Evolutionary conservation across 2,113 vertebrate species (phyloP).

Genomic region (Nothobranchius furzeri): DNA sequence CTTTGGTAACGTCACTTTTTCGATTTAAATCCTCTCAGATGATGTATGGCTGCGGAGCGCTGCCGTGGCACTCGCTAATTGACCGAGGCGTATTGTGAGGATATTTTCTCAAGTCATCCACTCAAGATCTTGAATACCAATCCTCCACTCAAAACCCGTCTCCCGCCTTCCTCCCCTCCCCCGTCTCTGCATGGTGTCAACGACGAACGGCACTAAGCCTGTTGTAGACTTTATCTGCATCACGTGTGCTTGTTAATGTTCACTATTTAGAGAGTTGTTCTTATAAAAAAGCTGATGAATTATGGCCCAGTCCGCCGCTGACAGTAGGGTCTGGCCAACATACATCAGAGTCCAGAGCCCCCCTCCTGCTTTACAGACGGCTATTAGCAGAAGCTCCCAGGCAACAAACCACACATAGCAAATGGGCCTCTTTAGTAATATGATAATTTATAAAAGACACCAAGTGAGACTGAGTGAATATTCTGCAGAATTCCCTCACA

Average conservation of each 20-base stretch:
- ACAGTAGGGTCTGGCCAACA: conserved; percentile 72
- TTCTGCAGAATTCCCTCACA: conserved; percentile 60
- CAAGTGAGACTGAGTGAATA: conserved; percentile 66
- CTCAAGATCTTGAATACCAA: conserved; percentile 56
- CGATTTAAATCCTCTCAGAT: conserved; percentile 59
- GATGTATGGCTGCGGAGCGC: conserved; percentile 55
- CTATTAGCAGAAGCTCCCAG: conserved; percentile 71
- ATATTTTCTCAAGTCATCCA: conserved; percentile 53
- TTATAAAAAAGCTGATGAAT: conserved; percentile 66
- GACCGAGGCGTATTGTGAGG: conserved; percentile 60
- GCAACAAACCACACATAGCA: conserved; percentile 76
- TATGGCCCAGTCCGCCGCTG: conserved; percentile 51
- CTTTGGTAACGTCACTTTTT: conserved; percentile 62
- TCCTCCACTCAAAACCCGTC: background rate
- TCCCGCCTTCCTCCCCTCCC: background rate
- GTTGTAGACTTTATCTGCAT: conserved; percentile 54
- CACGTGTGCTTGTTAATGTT: conserved; percentile 73
- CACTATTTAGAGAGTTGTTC: conserved; percentile 65
- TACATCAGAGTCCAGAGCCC: conserved; percentile 69
- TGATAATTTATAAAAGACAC: conserved; percentile 75
- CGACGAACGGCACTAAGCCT: conserved; percentile 46
- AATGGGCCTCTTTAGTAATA: conserved; percentile 78
- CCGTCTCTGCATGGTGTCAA: conserved; percentile 28
- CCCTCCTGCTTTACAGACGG: conserved; percentile 56
- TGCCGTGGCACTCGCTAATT: conserved; percentile 64